Base-by-base conservation (phyloP, 2,797 vertebrate species). In the Hypotaenidia philippensis region DNA sequence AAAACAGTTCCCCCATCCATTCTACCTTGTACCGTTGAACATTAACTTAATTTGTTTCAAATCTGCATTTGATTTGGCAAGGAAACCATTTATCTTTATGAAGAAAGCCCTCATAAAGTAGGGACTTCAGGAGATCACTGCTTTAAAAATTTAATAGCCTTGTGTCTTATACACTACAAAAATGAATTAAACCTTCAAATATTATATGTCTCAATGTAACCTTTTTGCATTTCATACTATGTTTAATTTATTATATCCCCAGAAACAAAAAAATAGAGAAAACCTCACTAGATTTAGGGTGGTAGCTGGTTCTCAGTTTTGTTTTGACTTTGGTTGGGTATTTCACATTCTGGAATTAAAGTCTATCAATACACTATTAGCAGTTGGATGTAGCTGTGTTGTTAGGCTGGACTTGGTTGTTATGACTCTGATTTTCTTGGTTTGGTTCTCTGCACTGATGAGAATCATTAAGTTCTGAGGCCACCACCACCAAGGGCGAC, bases 51-150 rank as follows among this genome's bases (percentile, higher is more conserved):
- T 98, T 98, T 98, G 98, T 98, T 98, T 99, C 98, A 99, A 99
- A 99, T 99, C 98, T 99, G 98, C 98, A 99, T 99, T 99, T 98
- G 98, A 98, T 99, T 99, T 98, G 98, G 98, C 98, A 99, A 98
- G 97, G 98, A 99, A 99, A 99, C 97, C 98, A 98, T 98, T 98
- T 97, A 99, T 99, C 98, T 99, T 98, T 98, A 98, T 98, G 98
- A 98, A 98, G 97, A 98, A 98, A 98, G 98, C 98, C 98, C 98
- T 98, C 99, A 98, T 98, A 98, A 98, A 98, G 96, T 96, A 98
- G 93, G 97, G 98, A 97, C 97, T 98, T 98, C 97, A 98, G 97
- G 98, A 98, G 98, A 98, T 98, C 98, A 96, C 97, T 94, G 98
- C 98, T 98, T 98, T 98, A 98, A 98, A 98, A 98, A 98, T 98